These are phyloP conservation scores for Arizona elegans DNA, from an alignment of 2,113 vertebrate species.

Conservation along the genomic window DNA sequence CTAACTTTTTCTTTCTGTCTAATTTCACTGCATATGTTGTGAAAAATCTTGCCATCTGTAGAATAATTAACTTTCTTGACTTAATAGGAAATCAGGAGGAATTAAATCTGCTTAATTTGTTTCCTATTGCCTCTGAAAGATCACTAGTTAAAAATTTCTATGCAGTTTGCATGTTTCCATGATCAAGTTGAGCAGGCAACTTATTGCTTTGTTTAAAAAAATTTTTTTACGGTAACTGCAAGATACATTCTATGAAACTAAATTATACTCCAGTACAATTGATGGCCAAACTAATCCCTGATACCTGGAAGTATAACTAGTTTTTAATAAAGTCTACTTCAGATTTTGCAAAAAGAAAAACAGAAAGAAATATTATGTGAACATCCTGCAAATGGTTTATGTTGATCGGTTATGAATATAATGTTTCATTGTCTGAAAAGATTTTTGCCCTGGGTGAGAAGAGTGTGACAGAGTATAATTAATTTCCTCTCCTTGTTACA, in stretches of 20 bases:
- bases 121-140: constrained; percentile 41
- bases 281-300: background rate
- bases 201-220: constrained; percentile 23
- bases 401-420: background rate
- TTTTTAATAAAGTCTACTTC: background rate
- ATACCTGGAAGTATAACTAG: background rate
- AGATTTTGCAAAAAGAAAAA: background rate
- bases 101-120: constrained; percentile 51
- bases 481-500: background rate
- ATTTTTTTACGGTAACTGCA: background rate
- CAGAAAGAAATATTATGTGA: background rate
- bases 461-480: background rate
- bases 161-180: constrained; percentile 12
- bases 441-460: background rate
- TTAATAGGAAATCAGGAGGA: constrained; percentile 54
- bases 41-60: constrained; percentile 76
- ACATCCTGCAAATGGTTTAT: background rate
- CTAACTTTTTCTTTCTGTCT: constrained; percentile 56
- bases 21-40: constrained; percentile 61
- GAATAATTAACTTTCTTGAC: constrained; percentile 82
- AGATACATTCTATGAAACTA: background rate
- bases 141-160: constrained; percentile 33
- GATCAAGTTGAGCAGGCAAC: constrained; percentile 32
- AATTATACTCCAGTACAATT: constrained; percentile 17
- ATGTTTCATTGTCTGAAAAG: background rate